Percentiles rank a stretch among this genome's conserved stretches.
Evolutionary conservation across 2,888 invertebrate genomes (phyloP).

Genomic region (Galerucella nymphaeae): DNA sequence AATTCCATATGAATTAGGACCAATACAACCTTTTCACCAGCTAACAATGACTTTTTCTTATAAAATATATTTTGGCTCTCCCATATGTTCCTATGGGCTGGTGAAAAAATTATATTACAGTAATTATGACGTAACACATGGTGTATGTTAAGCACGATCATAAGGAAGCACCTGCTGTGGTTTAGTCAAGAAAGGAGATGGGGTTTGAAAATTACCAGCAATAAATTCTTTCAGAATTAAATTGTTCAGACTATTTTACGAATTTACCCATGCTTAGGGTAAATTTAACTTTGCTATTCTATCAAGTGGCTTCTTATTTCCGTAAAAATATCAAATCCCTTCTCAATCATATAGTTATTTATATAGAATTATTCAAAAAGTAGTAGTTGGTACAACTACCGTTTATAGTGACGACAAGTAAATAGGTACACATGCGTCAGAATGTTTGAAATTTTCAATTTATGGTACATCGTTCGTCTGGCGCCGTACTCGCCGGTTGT

Average conservation of each 20-base stretch:
- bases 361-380: no score
- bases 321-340: no score
- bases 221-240: slow-evolving; percentile 10
- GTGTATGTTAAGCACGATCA: slow-evolving; percentile 56
- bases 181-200: neutral
- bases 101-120: slow-evolving; percentile 58
- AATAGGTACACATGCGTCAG: no score
- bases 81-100: slow-evolving; percentile 52
- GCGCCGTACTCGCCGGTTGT: no score
- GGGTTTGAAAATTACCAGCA: slow-evolving; percentile 7
- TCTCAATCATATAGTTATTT: no score
- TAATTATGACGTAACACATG: slow-evolving; percentile 64
- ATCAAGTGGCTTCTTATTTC: no score
- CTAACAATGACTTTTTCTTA: slow-evolving; percentile 45
- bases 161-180: slow-evolving; percentile 42
- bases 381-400: no score
- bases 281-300: no score
- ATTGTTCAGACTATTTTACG: neutral
- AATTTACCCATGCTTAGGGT: no score
- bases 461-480: no score
- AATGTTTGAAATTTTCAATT: no score
- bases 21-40: slow-evolving; percentile 60
- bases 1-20: slow-evolving; percentile 50
- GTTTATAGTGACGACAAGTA: no score
- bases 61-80: slow-evolving; percentile 43